These are phyloP conservation scores for Leucosticte australis DNA, from an alignment of 2,113 vertebrate species.

Conservation along the genomic window DNA sequence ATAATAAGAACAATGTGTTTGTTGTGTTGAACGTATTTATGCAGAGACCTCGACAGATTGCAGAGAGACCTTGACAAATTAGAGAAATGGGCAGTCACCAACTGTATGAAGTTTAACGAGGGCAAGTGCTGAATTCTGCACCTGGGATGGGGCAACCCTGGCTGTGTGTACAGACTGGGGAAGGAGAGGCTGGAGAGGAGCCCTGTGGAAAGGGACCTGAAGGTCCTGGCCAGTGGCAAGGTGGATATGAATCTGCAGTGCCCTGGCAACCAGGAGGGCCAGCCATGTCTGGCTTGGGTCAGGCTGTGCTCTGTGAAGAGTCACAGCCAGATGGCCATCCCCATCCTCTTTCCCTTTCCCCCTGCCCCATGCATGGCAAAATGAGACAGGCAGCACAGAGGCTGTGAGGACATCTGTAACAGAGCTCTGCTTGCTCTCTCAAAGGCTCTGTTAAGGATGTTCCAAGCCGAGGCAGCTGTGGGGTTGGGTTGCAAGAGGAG, in stretches of 20 bases:
- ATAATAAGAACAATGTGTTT: neutral
- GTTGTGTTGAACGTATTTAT: neutral
- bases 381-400: neutral
- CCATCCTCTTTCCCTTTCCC: neutral
- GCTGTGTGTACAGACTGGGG: neutral
- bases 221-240: neutral
- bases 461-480: neutral
- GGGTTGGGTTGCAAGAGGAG: neutral
- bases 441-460: neutral
- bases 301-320: neutral
- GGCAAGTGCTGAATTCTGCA: neutral
- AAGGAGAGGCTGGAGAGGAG: neutral
- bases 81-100: neutral
- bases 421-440: neutral
- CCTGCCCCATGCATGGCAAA: neutral
- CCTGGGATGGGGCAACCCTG: neutral
- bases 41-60: neutral
- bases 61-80: neutral
- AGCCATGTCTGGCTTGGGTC: rapidly evolving
- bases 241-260: neutral
- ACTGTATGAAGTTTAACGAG: neutral
- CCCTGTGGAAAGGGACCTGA: neutral
- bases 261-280: neutral
- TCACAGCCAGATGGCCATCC: neutral
- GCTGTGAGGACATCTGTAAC: neutral